phyloP scores from a whole-genome alignment of 2,797 vertebrate species.

The Pipistrellus kuhlii region DNA sequence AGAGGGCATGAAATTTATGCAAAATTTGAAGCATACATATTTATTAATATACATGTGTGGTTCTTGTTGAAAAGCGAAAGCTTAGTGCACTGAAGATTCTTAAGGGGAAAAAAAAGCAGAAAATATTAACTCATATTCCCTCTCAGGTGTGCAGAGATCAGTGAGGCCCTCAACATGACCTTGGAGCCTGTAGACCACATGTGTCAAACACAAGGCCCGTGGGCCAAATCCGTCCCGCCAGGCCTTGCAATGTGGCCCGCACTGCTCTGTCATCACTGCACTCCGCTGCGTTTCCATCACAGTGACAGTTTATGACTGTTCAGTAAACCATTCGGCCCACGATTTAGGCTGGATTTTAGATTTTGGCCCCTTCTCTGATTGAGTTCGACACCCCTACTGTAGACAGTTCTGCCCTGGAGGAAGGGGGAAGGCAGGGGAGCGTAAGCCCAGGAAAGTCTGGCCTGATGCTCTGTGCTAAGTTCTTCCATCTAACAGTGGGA shows the following conservation, averaged over 20 bases:
- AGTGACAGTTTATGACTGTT: no score
- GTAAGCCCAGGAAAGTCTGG: neutral
- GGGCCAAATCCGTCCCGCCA: no score
- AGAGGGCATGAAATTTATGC: conserved; percentile 32
- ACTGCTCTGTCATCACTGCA: no score
- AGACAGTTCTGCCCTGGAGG: neutral
- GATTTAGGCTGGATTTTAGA: no score
- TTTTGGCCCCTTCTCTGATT: no score
- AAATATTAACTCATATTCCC: neutral
- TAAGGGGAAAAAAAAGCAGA: neutral
- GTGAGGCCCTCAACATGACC: neutral
- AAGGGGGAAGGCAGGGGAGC: neutral
- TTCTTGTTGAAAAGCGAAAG: conserved; percentile 13
- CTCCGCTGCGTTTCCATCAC: no score
- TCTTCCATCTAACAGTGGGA: neutral
- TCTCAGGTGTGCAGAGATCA: neutral
- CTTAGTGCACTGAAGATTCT: neutral
- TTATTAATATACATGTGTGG: conserved; percentile 59
- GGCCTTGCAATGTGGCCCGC: no score
- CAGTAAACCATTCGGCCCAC: no score
- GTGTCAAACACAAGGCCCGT: no score
- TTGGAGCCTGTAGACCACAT: neutral
- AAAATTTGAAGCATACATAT: conserved; percentile 51
- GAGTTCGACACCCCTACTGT: no score
- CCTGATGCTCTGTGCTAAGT: neutral